phyloP scores from a whole-genome alignment of 2,113 vertebrate species.

The Lichenostomus cassidix region DNA sequence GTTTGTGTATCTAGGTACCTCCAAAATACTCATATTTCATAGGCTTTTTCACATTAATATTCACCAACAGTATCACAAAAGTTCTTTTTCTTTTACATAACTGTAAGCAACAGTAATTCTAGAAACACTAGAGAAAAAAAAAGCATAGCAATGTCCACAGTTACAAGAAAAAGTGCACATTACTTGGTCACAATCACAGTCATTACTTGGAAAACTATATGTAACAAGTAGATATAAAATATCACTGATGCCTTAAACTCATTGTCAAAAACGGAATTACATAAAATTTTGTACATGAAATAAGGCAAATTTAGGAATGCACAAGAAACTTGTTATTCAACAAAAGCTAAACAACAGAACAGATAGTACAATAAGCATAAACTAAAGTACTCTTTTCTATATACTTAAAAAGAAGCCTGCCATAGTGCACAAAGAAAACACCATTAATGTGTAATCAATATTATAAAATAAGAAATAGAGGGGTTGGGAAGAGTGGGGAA shows the following conservation, averaged over 20 bases:
- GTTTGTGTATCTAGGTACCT: slow-evolving; percentile 81
- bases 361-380: slow-evolving; percentile 76
- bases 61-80: slow-evolving; percentile 92
- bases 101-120: slow-evolving; percentile 85
- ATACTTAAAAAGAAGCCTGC: slow-evolving; percentile 77
- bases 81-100: slow-evolving; percentile 77
- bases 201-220: slow-evolving; percentile 86
- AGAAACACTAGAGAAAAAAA: slow-evolving; percentile 86
- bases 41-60: slow-evolving; percentile 87
- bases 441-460: slow-evolving; percentile 75
- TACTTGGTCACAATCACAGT: slow-evolving; percentile 89
- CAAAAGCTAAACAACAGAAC: slow-evolving; percentile 78
- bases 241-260: slow-evolving; percentile 82
- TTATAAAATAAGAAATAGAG: slow-evolving; percentile 78
- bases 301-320: slow-evolving; percentile 87
- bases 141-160: slow-evolving; percentile 88
- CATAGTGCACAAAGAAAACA: slow-evolving; percentile 81
- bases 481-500: slow-evolving; percentile 4
- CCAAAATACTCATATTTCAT: slow-evolving; percentile 86
- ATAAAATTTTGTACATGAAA: slow-evolving; percentile 82
- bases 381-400: slow-evolving; percentile 77
- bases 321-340: slow-evolving; percentile 81
- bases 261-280: slow-evolving; percentile 80
- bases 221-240: slow-evolving; percentile 86
- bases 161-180: slow-evolving; percentile 90